phyloP scores from a whole-genome alignment of 2,113 vertebrate genomes.

The Uria aalge region DNA sequence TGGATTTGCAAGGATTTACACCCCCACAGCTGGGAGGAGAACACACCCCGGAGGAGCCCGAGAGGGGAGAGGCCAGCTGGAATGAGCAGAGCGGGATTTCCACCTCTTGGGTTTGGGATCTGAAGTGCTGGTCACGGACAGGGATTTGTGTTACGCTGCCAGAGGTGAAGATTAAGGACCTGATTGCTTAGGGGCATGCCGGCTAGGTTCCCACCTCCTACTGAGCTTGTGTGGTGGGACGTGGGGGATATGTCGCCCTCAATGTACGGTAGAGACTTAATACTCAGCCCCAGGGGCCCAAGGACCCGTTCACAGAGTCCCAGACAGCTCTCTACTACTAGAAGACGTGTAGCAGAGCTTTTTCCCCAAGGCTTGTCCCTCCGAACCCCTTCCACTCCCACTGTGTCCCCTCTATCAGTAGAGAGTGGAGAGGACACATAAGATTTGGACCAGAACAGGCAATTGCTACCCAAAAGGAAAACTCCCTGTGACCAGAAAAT shows the following conservation, averaged over 20 bases:
- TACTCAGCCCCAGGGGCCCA: neutral
- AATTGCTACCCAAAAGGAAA: neutral
- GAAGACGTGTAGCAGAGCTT: neutral
- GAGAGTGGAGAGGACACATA: neutral
- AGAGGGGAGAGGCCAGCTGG: neutral
- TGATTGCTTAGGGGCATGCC: neutral
- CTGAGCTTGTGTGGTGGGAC: neutral
- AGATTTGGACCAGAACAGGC: neutral
- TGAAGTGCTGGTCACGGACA: neutral
- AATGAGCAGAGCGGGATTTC: neutral
- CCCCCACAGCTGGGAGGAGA: neutral
- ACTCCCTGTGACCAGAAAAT: neutral
- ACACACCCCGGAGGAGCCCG: neutral
- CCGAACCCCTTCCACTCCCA: neutral
- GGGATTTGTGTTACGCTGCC: neutral
- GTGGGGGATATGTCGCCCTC: neutral
- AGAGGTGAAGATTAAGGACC: neutral
- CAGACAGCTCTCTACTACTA: neutral
- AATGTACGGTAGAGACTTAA: neutral
- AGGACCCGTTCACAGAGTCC: neutral
- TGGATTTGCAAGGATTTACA: conserved; percentile 3
- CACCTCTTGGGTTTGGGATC: neutral
- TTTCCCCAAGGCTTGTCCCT: neutral
- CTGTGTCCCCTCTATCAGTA: neutral
- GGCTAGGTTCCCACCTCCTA: neutral